Base-by-base conservation (phyloP, 1,140 invertebrate genomes). In the Notospermus geniculatus region DNA sequence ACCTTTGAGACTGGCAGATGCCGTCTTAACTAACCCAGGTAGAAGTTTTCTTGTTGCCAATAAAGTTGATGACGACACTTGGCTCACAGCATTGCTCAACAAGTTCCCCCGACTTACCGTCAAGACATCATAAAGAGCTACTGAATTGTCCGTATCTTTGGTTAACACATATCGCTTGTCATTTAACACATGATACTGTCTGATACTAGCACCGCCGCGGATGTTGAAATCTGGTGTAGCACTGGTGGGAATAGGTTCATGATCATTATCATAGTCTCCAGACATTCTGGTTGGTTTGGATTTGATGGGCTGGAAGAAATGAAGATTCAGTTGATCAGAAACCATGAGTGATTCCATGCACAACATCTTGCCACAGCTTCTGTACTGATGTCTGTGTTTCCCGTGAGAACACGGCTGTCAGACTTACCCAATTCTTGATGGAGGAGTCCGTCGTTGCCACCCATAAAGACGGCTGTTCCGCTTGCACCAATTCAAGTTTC, bases 91-190 rank as follows among this genome's bases (percentile, higher is more conserved):
- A n/a, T n/a, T n/a, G n/a, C n/a, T n/a, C n/a, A n/a, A n/a, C n/a
- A n/a, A n/a, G n/a, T n/a, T n/a, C n/a, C n/a, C n/a, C n/a, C n/a
- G n/a, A 71, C 72, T 73, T 79, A 87, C 88, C 75, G 92, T 91
- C 61, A 99, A 82, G n/a, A 98, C 94, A 84, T 99, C 97, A 83
- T 94, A 99, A 17, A 99, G 76, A n/a, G 91, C 89, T 53, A 99
- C 93, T 83, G 93, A 93, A 64, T 93, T 89, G 63, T 95, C 91
- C 0, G 94, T 95, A 80, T 99, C 97, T 83, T 95, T 95, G 5
- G 97, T 98, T 53, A 99, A 78, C 69, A 99, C 91, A 77, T 96
- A 91, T 67, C 97, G 84, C 80, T 96, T 98, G 72, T 99, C 96
- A 80, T 98, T 99, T 52, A 99, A 82, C 52, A 98, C 89, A 55